Conservation (phyloP, 2,888 invertebrate genomes). For the Pollenia labialis region DNA sequence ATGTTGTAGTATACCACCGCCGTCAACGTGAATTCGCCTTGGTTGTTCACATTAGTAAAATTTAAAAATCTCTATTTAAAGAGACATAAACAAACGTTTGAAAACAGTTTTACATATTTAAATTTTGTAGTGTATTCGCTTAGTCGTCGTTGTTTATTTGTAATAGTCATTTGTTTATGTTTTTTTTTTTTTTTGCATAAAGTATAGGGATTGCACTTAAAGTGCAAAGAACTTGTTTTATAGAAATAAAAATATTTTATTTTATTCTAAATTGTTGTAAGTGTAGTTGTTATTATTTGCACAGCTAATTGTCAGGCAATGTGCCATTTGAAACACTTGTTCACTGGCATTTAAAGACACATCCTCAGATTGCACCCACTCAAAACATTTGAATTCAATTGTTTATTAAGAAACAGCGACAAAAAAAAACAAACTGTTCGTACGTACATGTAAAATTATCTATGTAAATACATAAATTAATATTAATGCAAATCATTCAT, state of each 20-base stretch:
- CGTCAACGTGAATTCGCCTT: no score
- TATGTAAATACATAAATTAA: background rate
- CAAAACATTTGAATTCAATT: conserved; percentile 42
- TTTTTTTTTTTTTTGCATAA: conserved; percentile 8
- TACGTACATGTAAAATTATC: conserved; percentile 1
- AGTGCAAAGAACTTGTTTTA: conserved; percentile 68
- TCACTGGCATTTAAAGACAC: conserved; percentile 32
- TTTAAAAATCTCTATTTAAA: no score
- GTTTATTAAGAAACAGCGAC: background rate
- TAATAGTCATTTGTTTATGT: background rate
- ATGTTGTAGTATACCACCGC: no score
- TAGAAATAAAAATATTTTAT: conserved; percentile 51
- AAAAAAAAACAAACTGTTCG: background rate
- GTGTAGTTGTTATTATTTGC: conserved; percentile 51
- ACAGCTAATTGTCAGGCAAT: conserved; percentile 71
- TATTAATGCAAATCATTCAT: conserved; percentile 65
- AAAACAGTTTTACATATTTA: background rate
- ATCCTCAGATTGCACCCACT: conserved; percentile 53
- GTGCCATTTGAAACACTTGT: conserved; percentile 71
- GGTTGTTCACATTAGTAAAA: no score
- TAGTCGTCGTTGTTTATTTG: background rate
- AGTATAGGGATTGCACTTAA: conserved; percentile 26
- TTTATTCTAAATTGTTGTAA: conserved; percentile 40
- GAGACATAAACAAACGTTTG: background rate
- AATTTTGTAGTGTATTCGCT: background rate